Evolutionary conservation across 37 sponge, comb jelly and placozoan genomes (phyloP).

Genomic region (Petrosia ficiformis): DNA sequence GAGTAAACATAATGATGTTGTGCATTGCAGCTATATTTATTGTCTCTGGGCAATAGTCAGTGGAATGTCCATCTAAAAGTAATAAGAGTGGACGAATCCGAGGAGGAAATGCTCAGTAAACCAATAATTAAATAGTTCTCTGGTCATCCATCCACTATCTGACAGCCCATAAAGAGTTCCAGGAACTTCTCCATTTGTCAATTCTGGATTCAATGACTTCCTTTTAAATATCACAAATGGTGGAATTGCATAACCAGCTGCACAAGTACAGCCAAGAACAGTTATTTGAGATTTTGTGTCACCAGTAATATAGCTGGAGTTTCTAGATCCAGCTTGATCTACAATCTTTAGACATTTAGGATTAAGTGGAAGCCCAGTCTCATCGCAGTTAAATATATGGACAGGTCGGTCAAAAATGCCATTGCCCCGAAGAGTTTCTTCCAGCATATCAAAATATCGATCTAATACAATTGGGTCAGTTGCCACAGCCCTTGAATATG

Average conservation of each 20-base stretch:
- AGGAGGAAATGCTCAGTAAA: slow-evolving; percentile 17
- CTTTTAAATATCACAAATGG: neutral
- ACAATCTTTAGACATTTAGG: neutral
- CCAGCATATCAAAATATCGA: neutral
- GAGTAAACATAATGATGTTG: slow-evolving; percentile 9
- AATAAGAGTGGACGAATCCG: slow-evolving; percentile 10
- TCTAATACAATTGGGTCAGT: neutral
- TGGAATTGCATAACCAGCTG: neutral
- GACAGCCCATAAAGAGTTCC: slow-evolving; percentile 34
- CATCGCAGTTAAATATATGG: neutral
- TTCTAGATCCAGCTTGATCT: neutral
- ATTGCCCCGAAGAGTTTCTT: neutral
- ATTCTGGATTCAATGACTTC: neutral
- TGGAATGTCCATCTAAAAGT: slow-evolving; percentile 31
- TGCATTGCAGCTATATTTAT: slow-evolving; percentile 11
- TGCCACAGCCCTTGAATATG: neutral
- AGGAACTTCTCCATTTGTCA: slow-evolving; percentile 15
- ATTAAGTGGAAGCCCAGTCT: slow-evolving; percentile 2
- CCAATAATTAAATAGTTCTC: slow-evolving; percentile 26
- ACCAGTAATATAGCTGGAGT: neutral
- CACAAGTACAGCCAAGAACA: slow-evolving; percentile 17
- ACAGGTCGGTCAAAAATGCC: neutral
- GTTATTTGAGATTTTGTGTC: slow-evolving; percentile 7
- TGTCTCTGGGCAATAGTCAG: slow-evolving; percentile 13
- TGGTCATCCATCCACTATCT: slow-evolving; percentile 30